Evolutionary conservation across 2,113 vertebrate species (phyloP), one percentile per base, ranked within the genome.

Genomic region (Toxostoma redivivum): DNA sequence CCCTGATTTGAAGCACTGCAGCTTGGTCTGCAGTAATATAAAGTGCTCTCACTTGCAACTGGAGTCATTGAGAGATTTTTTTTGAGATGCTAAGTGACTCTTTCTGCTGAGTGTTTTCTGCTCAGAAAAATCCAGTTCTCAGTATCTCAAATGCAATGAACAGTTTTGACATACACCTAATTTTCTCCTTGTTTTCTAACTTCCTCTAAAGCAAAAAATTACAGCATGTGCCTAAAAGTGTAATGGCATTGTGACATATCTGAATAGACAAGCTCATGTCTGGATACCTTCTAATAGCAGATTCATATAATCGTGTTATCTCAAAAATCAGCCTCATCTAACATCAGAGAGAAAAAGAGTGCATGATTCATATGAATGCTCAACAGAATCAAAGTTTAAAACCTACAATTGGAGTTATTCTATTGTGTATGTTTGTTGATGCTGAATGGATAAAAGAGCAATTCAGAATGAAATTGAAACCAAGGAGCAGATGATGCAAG

Each of bases 401-500:
- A 33, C 1, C 23, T 90, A 0, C 22, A 62, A 35, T 2, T 50
- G 4, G 16, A 79, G 12, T 64, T 84, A 58, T 37, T 90, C 17
- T 71, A 16, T 40, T 33, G 40, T 4, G 20, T 56, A 13, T 7
- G 5, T 25, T 56, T 67, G 44, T 30, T 45, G 60, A 70, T 15
- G 45, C 15, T 84, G 25, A 82, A 48, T 37, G 28, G 74, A 76
- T 37, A 44, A 79, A 94, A 56, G 0, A 79, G 40, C 25, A 81
- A 71, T 30, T 79, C 31, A 53, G 58, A 73, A 86, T 0, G 1
- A 74, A 77, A 12, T 0, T 33, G 56, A 74, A 80, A 54, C 3
- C 0, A 0, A 77, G 58, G 18, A n/a, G 56, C 15, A 78, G 47
- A 61, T 0, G 0, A 64, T 38, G 18, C 8, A 83, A 48, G 27